Percentiles rank a stretch among this genome's conserved stretches.
phyloP scores from a whole-genome alignment of 2,797 vertebrate species.

The Avahi laniger region DNA sequence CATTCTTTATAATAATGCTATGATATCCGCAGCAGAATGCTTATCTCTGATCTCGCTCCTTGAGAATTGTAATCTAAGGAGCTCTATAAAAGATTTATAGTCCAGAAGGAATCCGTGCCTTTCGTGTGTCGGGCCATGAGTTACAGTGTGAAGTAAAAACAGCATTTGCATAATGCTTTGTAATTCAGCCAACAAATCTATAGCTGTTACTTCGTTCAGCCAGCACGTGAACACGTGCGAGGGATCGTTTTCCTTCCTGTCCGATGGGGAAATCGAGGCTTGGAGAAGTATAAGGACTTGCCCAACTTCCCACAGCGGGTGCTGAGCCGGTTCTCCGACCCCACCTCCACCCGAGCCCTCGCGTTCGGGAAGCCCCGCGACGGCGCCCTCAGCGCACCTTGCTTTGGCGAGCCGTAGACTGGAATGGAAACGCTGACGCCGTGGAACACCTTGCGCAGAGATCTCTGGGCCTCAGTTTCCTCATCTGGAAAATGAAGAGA shows the following conservation, averaged over 20 bases:
- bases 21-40: background rate
- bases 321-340: background rate
- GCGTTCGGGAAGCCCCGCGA: accelerated
- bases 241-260: background rate
- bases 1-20: background rate
- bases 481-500: background rate
- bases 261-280: background rate
- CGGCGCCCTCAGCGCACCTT: accelerated
- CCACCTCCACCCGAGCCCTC: background rate
- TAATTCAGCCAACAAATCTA: background rate
- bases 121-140: background rate
- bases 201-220: background rate
- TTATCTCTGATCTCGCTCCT: background rate
- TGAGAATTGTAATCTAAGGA: background rate
- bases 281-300: background rate
- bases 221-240: background rate
- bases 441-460: background rate
- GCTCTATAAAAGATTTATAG: background rate
- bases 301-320: accelerated
- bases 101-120: background rate
- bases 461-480: background rate
- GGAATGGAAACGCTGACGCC: background rate
- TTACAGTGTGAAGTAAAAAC: background rate
- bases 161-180: background rate
- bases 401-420: background rate